A percentile compares a stretch with the other conserved stretches of the same genome.
phyloP scores from a whole-genome alignment of 2,888 invertebrate species.

The Didymodactylos carnosus region DNA sequence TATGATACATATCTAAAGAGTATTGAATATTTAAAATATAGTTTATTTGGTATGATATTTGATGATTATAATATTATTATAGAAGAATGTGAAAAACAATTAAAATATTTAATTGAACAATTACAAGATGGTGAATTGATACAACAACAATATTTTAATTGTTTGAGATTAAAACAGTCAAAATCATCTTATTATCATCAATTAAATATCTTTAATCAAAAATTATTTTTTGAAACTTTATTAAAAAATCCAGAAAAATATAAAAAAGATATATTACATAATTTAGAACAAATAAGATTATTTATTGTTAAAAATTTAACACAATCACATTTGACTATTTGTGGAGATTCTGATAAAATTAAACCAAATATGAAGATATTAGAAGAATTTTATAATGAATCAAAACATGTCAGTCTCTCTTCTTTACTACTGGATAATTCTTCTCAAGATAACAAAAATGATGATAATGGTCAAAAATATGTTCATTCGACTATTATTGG shows the following conservation, averaged over 20 bases:
- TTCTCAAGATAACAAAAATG: not conserved
- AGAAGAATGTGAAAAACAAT: conserved; percentile 1
- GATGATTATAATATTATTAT: not conserved
- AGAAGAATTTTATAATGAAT: not conserved
- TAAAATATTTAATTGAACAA: not conserved
- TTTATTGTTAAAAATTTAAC: not conserved
- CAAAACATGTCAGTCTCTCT: not conserved
- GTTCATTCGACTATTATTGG: not conserved
- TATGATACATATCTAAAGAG: not conserved
- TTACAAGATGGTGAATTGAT: not conserved
- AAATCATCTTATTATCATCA: not conserved
- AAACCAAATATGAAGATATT: not conserved
- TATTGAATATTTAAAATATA: not conserved
- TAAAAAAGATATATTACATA: not conserved
- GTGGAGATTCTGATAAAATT: not conserved
- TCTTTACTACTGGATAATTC: too few relatives aligned
- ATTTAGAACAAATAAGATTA: not conserved
- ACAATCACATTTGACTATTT: not conserved
- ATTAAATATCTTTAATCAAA: not conserved
- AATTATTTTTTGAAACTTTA: not conserved
- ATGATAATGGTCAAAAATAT: not conserved
- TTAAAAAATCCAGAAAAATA: not conserved
- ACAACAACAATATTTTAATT: not conserved
- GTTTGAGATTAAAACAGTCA: not conserved
- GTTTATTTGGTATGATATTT: not conserved